phyloP scores from a whole-genome alignment of 2,797 vertebrate species.

The Poeciliopsis paucimaculata region DNA sequence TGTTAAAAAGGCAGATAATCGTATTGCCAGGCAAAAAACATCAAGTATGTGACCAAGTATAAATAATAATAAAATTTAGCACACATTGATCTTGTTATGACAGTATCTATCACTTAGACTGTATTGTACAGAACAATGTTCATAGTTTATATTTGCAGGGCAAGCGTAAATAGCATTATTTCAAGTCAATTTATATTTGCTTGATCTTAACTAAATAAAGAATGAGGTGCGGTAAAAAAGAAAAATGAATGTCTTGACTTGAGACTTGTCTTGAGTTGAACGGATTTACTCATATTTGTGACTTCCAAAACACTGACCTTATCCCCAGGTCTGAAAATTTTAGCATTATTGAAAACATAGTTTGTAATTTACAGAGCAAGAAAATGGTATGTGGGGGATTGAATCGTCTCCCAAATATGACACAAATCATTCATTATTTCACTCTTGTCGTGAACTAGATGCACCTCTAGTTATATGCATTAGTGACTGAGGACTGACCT shows the following conservation, averaged over 20 bases:
- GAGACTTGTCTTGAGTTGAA: neutral
- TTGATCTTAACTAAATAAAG: neutral
- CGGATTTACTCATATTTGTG: neutral
- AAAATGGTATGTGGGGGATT: neutral
- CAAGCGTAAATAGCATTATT: neutral
- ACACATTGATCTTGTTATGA: neutral
- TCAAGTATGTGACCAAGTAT: neutral
- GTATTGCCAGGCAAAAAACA: neutral
- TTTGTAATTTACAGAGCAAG: neutral
- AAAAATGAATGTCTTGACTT: neutral
- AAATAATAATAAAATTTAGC: neutral
- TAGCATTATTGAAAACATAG: neutral
- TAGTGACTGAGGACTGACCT: slow-evolving; percentile 40
- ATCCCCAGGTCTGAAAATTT: neutral
- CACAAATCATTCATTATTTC: neutral
- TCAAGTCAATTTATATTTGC: neutral
- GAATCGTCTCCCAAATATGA: neutral
- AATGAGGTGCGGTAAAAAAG: neutral
- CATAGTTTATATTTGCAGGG: neutral
- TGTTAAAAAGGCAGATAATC: neutral
- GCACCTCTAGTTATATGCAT: neutral
- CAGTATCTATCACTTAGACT: neutral
- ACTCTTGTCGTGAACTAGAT: neutral
- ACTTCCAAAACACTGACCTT: neutral
- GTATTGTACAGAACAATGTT: neutral